Conservation (phyloP, 2,113 vertebrate genomes). For the Propithecus coquereli region DNA sequence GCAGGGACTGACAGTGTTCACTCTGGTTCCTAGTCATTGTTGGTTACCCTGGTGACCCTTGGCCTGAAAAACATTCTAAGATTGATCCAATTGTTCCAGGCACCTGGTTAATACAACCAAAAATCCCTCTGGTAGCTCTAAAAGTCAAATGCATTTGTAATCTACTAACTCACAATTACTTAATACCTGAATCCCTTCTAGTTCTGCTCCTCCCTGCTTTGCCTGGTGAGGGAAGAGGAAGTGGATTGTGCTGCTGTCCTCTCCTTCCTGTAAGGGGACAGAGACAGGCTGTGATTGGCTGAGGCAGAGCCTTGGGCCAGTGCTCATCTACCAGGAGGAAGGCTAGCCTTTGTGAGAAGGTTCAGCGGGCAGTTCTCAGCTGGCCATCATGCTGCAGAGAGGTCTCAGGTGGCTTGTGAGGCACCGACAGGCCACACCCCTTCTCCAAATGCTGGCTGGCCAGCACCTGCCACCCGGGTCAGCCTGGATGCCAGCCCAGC, state of each 20-base stretch:
- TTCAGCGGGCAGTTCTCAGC: neutral
- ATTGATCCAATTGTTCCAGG: neutral
- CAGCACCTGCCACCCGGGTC: neutral
- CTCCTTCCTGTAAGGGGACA: neutral
- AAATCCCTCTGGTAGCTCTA: neutral
- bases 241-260: neutral
- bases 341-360: neutral
- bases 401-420: neutral
- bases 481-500: neutral
- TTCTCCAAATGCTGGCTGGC: neutral
- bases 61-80: neutral
- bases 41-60: neutral
- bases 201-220: neutral
- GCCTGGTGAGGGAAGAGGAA: neutral
- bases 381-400: neutral
- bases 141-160: neutral
- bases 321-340: neutral
- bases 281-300: neutral
- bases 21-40: neutral
- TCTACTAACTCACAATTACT: neutral
- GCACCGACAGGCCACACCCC: neutral
- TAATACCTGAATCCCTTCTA: neutral
- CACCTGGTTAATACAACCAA: neutral
- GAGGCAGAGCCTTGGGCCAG: neutral
- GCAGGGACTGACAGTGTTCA: neutral